These are phyloP conservation scores for Stenopsyche tienmushanensis DNA, from an alignment of 1,140 invertebrate genomes.

Conservation along the genomic window DNA sequence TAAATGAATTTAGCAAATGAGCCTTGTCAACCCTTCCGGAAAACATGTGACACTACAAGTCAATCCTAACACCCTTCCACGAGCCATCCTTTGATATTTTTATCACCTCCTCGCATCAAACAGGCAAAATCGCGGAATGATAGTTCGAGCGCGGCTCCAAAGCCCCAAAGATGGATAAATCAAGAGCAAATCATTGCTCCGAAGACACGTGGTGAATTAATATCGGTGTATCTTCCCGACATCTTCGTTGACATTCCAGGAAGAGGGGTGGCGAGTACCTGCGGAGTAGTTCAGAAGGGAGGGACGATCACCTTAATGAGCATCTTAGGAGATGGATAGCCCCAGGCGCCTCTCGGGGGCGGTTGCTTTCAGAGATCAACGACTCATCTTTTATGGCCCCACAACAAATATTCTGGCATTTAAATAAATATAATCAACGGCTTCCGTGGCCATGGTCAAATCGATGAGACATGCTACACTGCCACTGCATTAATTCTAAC, in stretches of 20 bases:
- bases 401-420: slow-evolving; percentile 4
- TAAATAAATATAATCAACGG: neutral
- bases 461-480: too few relatives aligned
- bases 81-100: too few relatives aligned
- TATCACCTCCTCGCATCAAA: too few relatives aligned
- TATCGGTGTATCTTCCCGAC: neutral
- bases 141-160: neutral
- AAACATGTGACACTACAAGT: too few relatives aligned
- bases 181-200: slow-evolving; percentile 3
- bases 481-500: neutral
- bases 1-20: too few relatives aligned
- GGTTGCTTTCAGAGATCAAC: slow-evolving; percentile 8
- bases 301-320: slow-evolving; percentile 24
- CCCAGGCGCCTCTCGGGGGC: slow-evolving; percentile 4
- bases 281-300: slow-evolving; percentile 12
- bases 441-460: too few relatives aligned
- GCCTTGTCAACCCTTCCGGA: too few relatives aligned
- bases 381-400: slow-evolving; percentile 8
- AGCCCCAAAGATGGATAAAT: slow-evolving; percentile 5
- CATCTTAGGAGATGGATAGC: slow-evolving; percentile 20
- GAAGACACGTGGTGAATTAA: slow-evolving; percentile 13
- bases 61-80: too few relatives aligned
- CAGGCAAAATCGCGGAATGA: too few relatives aligned
- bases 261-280: neutral
- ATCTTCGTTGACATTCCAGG: slow-evolving; percentile 19